Evolutionary conservation across 2,797 vertebrate species (phyloP), one percentile per base, ranked within the genome.

Genomic region (Buphagus erythrorhynchus): DNA sequence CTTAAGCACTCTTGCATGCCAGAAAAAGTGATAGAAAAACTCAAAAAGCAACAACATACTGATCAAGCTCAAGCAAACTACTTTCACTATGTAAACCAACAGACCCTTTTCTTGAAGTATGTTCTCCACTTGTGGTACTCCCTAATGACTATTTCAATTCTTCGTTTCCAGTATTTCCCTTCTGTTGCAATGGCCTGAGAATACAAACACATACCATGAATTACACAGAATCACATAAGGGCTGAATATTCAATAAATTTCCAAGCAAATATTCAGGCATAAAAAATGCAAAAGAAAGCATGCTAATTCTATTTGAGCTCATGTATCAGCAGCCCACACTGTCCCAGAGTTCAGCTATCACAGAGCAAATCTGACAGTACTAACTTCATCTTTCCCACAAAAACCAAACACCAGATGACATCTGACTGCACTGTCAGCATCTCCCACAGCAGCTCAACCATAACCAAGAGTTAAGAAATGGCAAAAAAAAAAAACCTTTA

Each of bases 81-180:
- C 10, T 86, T 77, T 48, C 29, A 65, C 38, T 31, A 9, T 13
- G 17, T 25, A 90, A 84, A 19, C 26, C 48, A 63, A 58, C 83
- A 65, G 98, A 99, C 99, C 98, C 99, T 98, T 98, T 99, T 99
- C 97, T 99, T 99, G 97, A 99, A 99, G 97, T 99, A 99, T 5
- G 99, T 99, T 94, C 99, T 99, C 99, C 99, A 99, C 97, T 99
- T 99, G 98, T 99, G 99, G 95, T 99, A 99, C 86, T 99, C 99
- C 95, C 99, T 98, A 80, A 99, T 99, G 82, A 99, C 99, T 9
- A 99, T 99, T 98, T 99, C 99, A 83, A 99, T 99, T 96, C 99
- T 99, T 95, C 99, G 98, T 93, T 99, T 99, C 99, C 99, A 99
- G 95, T 99, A 99, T 74, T 99, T 99, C 52, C 99, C 99, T 88